phyloP scores from a whole-genome alignment of 2,113 vertebrate genomes.

The Coptodon bakossiorum region DNA sequence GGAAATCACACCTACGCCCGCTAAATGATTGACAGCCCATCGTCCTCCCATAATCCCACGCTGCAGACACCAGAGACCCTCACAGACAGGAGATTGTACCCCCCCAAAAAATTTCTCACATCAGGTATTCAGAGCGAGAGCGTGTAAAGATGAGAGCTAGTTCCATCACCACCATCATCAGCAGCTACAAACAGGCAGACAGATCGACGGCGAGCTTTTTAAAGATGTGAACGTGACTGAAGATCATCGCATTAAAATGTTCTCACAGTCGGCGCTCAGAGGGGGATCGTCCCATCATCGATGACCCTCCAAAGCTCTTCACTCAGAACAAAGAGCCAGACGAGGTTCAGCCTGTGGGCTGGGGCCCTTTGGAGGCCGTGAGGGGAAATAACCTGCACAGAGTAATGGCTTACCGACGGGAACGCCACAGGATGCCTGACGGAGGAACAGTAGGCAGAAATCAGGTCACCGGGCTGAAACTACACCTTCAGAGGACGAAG shows the following conservation, averaged over 20 bases:
- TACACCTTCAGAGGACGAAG: background rate
- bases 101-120: conserved; percentile 8
- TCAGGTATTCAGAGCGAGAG: conserved; percentile 24
- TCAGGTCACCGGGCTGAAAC: background rate
- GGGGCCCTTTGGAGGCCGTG: background rate
- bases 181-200: background rate
- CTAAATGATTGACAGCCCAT: conserved; percentile 47
- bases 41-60: conserved; percentile 46
- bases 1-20: conserved; percentile 36
- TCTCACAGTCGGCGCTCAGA: conserved; percentile 10
- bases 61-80: conserved; percentile 42
- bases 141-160: conserved; percentile 3
- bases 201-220: background rate
- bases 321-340: background rate
- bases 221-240: background rate
- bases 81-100: background rate
- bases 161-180: background rate
- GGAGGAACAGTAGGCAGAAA: background rate
- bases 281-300: background rate
- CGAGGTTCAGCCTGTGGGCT: background rate
- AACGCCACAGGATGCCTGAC: background rate
- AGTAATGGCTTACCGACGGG: background rate
- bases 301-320: background rate
- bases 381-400: background rate
- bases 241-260: background rate